Base-by-base conservation (phyloP, 2,113 vertebrate species). In the Podarcis muralis region DNA sequence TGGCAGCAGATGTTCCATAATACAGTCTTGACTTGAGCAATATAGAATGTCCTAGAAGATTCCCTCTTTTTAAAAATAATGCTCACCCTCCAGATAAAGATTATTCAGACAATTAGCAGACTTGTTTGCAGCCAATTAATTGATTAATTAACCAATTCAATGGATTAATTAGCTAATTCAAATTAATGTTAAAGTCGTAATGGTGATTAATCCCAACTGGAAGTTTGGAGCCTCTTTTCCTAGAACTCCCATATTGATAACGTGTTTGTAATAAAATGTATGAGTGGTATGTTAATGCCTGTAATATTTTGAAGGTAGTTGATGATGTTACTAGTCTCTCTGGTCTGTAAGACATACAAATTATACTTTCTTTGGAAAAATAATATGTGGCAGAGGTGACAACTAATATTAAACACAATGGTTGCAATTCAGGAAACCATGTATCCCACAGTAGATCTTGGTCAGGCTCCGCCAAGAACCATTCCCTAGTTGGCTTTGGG, bases 101-200 rank as follows among this genome's bases (percentile, higher is more conserved):
- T 79, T 65, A 65, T 84, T 35, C 72, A 78, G 40, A 25, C 71
- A 66, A 68, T 78, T 69, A 77, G 53, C n/a, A 83, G 43, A 16
- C 11, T 83, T 77, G 30, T 78, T 83, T 84, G 32, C 37, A 88
- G 62, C 72, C n/a, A 37, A 66, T 84, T 84, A 53, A 69, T 83
- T 77, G 74, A 84, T 88, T 77, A 53, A 83, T 78, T 88, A 78
- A 77, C 23, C 43, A 27, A 43, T 66, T 72, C 30, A 15, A 1
- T 72, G 15, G 18, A 68, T 68, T 25, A 68, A 22, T 68, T 68
- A 68, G 65, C 27, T 27, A 72, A 72, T 72, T 86, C 20, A 37
- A 43, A 27, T 86, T n/a, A 43, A 27, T 68, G 37, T 76, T 76
- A 66, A 83, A 53, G 30, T 27, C 23, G 77, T 88, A 66, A 32